These are phyloP conservation scores for Rhabdomys pumilio DNA, from an alignment of 2,797 vertebrate genomes.

Conservation along the genomic window DNA sequence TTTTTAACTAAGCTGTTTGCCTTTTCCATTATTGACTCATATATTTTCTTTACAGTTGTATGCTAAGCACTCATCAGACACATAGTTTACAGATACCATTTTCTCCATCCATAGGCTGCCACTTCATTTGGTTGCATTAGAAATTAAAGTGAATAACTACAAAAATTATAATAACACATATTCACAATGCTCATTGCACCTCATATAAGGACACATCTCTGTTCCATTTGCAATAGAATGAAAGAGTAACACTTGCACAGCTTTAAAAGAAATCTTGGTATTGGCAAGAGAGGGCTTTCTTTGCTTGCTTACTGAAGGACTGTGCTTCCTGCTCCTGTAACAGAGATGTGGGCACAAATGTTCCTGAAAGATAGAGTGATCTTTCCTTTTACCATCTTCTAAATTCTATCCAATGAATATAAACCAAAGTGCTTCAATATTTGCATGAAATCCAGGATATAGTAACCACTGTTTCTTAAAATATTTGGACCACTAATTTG, in stretches of 20 bases:
- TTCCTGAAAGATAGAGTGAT: constrained; percentile 78
- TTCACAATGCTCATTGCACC: constrained; percentile 13
- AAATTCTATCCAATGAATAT: constrained; percentile 82
- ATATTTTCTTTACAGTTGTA: neutral
- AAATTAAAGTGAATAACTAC: constrained; percentile 24
- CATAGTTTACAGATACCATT: neutral
- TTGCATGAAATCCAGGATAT: constrained; percentile 83
- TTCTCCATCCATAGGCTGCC: neutral
- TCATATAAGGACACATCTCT: neutral
- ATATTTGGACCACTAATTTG: constrained; percentile 84
- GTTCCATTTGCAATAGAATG: neutral
- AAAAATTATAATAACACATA: constrained; percentile 8
- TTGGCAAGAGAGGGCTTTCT: neutral
- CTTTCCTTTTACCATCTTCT: constrained; percentile 81
- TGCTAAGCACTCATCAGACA: neutral
- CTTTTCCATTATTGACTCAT: neutral
- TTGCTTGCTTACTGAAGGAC: neutral
- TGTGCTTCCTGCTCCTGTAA: neutral
- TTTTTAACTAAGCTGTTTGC: neutral
- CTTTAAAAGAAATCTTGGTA: neutral
- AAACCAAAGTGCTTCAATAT: constrained; percentile 86
- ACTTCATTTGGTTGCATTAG: neutral
- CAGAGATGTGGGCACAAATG: constrained; percentile 74
- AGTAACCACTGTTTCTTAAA: constrained; percentile 82
- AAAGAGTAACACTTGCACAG: neutral